A percentile compares a stretch with the other conserved stretches of the same genome.
Conservation (phyloP, 2,113 vertebrate genomes). For the Brevimyrus niger region DNA sequence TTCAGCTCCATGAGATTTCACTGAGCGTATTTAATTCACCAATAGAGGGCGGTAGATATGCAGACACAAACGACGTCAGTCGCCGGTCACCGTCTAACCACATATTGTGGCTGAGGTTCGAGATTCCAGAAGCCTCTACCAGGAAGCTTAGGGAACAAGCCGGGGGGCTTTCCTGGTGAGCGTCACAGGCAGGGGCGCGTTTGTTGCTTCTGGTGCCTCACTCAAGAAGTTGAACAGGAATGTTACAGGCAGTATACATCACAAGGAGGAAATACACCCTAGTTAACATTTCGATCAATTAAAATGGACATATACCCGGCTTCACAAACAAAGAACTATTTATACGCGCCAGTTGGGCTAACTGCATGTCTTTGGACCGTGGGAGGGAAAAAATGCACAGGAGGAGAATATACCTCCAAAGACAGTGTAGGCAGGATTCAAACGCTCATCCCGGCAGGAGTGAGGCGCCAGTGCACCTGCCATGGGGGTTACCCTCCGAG, state of each 20-base stretch:
- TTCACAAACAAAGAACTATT: not conserved
- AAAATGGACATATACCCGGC: not conserved
- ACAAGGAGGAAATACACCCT: not conserved
- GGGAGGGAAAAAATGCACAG: not conserved
- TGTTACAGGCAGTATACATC: not conserved
- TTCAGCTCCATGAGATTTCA: not conserved
- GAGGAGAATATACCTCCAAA: not conserved
- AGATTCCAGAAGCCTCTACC: not conserved
- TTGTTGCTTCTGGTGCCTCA: not conserved
- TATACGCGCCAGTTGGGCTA: not conserved
- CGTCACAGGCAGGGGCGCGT: not conserved
- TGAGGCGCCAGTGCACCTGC: not conserved
- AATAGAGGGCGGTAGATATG: slow-evolving; percentile 8
- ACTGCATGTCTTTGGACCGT: not conserved
- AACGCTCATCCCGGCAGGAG: not conserved
- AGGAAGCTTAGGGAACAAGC: not conserved
- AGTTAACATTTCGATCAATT: not conserved
- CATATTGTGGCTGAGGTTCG: not conserved
- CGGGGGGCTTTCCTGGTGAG: not conserved
- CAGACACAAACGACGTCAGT: not conserved
- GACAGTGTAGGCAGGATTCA: not conserved
- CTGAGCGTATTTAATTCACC: not conserved
- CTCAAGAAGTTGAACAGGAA: not conserved
- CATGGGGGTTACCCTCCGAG: not conserved
- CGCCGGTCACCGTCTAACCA: not conserved